A percentile compares a stretch with the other conserved stretches of the same genome.
Evolutionary conservation across 2,888 invertebrate species (phyloP).

Genomic region (Drosophila antonietae): DNA sequence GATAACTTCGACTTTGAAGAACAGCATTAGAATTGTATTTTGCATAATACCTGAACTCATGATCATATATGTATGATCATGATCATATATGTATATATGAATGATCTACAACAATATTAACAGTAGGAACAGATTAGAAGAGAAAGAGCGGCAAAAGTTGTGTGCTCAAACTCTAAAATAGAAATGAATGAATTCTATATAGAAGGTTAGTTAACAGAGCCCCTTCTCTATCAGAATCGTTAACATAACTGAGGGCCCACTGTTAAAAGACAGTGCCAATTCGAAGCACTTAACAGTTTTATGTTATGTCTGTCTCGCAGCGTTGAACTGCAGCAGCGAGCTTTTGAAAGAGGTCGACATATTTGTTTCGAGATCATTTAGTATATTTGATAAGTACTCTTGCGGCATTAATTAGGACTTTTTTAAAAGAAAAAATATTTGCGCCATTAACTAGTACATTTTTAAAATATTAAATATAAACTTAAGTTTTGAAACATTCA

Average conservation of each 20-base stretch:
- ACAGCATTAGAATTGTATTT: no score
- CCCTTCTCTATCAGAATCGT: background rate
- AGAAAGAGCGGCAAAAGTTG: no score
- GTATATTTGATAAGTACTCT: background rate
- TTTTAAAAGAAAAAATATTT: background rate
- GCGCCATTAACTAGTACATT: background rate
- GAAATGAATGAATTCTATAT: background rate
- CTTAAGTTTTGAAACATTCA: background rate
- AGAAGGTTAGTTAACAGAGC: background rate
- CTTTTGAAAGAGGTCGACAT: conserved; percentile 14
- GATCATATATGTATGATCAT: no score
- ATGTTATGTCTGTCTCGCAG: background rate
- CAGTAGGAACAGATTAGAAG: background rate
- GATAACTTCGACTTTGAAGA: conserved; percentile 4
- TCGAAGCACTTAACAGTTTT: background rate
- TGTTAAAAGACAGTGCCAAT: background rate
- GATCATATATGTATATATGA: background rate
- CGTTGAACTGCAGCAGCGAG: conserved; percentile 22
- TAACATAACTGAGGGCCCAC: background rate
- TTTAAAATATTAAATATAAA: background rate
- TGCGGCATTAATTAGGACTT: background rate
- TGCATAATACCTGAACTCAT: no score
- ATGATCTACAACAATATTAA: background rate
- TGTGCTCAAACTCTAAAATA: background rate
- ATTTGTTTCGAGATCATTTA: conserved; percentile 10